Conservation (phyloP, 2,113 vertebrate species). For the Empidonax traillii region DNA sequence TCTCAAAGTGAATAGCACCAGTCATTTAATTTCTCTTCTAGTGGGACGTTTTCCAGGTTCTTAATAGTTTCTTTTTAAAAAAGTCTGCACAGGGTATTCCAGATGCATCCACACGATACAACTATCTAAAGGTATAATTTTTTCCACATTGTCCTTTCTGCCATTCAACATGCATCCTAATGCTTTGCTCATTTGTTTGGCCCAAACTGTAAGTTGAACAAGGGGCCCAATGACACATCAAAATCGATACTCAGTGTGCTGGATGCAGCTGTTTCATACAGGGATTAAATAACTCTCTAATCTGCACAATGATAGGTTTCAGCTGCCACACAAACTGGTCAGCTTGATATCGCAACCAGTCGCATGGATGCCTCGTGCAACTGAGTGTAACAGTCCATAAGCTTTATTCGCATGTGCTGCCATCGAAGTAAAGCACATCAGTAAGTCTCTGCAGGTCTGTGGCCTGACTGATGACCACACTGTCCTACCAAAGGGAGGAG, state of each 20-base stretch:
- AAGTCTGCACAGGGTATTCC: background rate
- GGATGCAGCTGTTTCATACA: conserved; percentile 36
- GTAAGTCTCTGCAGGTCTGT: background rate
- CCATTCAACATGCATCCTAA: background rate
- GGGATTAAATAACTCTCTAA: conserved; percentile 35
- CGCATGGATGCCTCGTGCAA: background rate
- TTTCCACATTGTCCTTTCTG: conserved; percentile 9
- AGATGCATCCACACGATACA: background rate
- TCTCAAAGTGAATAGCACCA: background rate
- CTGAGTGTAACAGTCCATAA: background rate
- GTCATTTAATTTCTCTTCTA: background rate
- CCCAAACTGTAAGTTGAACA: background rate
- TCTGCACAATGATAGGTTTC: conserved; percentile 41
- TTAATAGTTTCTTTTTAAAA: background rate
- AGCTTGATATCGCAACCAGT: background rate
- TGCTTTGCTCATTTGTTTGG: background rate
- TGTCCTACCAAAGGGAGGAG: background rate
- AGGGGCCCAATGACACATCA: background rate
- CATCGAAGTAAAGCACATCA: background rate
- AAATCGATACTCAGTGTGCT: background rate
- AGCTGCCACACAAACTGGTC: background rate
- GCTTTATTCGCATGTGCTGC: background rate
- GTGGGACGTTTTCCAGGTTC: background rate
- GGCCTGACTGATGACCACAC: background rate
- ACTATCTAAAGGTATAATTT: conserved; percentile 8